A percentile compares a stretch with the other conserved stretches of the same genome.
These are phyloP conservation scores for Lepidocyrtoides sp. DNA, from an alignment of 2,888 invertebrate genomes.

Conservation along the genomic window DNA sequence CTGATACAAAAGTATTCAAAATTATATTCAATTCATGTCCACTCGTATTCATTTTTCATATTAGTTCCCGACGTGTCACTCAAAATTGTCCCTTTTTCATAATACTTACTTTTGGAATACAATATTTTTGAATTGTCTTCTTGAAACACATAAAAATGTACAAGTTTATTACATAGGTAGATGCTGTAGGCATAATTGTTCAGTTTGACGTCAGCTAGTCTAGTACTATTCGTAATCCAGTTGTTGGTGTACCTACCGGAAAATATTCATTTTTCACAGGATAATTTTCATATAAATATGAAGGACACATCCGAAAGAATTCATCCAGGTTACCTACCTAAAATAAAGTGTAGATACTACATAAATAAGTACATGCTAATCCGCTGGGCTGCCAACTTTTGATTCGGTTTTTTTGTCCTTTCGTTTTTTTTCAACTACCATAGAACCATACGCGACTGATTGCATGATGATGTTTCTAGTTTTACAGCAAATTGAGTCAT, in stretches of 20 bases:
- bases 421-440: neutral
- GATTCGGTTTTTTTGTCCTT: neutral
- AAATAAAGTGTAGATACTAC: too few relatives aligned
- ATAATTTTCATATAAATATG: slow-evolving; percentile 40
- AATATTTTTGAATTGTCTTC: too few relatives aligned
- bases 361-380: neutral
- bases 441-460: neutral
- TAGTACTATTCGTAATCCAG: neutral
- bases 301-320: slow-evolving; percentile 17
- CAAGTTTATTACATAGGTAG: too few relatives aligned
- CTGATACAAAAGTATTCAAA: neutral
- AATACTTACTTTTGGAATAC: too few relatives aligned
- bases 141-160: too few relatives aligned
- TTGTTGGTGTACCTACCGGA: neutral
- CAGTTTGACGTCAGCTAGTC: too few relatives aligned
- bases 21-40: neutral
- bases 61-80: neutral
- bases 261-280: slow-evolving; percentile 4
- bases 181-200: neutral
- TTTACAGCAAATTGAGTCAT: slow-evolving; percentile 24
- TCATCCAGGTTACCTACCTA: neutral
- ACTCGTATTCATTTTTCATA: neutral
- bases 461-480: neutral
- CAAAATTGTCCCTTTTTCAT: too few relatives aligned
- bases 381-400: slow-evolving; percentile 22